Evolutionary conservation across 2,888 invertebrate species (phyloP).

Genomic region (Polymixis lichenea): DNA sequence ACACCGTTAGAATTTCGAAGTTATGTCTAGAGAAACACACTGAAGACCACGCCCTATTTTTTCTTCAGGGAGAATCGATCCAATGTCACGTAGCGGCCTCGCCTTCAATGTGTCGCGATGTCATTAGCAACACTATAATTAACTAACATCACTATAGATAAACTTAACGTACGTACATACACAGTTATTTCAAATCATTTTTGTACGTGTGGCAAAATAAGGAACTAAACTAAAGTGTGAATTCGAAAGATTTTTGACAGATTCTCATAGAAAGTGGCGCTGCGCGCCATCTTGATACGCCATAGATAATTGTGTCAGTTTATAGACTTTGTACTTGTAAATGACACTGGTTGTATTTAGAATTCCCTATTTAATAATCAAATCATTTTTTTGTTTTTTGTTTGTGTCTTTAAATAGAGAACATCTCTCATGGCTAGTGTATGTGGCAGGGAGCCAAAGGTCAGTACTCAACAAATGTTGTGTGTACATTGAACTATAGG

Average conservation of each 20-base stretch:
- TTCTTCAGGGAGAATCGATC: constrained; percentile 13
- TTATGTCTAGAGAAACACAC: background rate
- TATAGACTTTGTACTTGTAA: background rate
- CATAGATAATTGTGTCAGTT: background rate
- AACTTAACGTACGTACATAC: background rate
- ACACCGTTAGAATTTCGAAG: background rate
- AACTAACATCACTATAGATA: constrained; percentile 19
- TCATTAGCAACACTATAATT: constrained; percentile 53
- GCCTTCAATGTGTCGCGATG: constrained; percentile 30
- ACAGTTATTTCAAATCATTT: background rate
- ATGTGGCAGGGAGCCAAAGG: constrained; percentile 53
- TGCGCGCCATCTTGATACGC: constrained; percentile 13
- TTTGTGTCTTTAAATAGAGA: constrained; percentile 52
- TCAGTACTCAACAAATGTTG: constrained; percentile 21
- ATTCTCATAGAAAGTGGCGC: constrained; percentile 19
- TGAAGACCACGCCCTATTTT: background rate
- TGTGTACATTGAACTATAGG: constrained; percentile 33
- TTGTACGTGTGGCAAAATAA: background rate
- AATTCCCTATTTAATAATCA: background rate
- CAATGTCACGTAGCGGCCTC: constrained; percentile 44
- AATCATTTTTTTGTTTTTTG: constrained; percentile 18
- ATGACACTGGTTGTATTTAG: constrained; percentile 18
- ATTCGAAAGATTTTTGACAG: constrained; percentile 30
- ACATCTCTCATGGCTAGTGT: constrained; percentile 15
- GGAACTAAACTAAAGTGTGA: constrained; percentile 14